phyloP scores from a whole-genome alignment of 2,797 vertebrate species.

The Scomberomorus guttatus region DNA sequence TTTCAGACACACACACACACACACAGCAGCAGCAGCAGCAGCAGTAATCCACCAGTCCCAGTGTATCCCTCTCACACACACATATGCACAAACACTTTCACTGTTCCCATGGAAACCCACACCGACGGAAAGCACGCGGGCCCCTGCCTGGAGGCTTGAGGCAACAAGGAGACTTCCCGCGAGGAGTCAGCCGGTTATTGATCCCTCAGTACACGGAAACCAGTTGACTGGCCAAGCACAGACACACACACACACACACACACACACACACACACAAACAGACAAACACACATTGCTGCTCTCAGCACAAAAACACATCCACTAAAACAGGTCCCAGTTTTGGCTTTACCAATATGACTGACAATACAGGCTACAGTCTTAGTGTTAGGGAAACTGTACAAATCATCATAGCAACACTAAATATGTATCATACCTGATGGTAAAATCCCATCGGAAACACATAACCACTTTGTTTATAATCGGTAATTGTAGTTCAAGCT shows the following conservation, averaged over 20 bases:
- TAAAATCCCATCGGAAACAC: conserved; percentile 12
- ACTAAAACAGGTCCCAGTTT: neutral
- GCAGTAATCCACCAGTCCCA: conserved; percentile 48
- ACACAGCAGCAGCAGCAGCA: conserved; percentile 19
- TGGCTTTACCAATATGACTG: conserved; percentile 3
- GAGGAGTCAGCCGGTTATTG: conserved; percentile 77
- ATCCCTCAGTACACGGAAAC: conserved; percentile 62
- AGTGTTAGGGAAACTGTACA: neutral
- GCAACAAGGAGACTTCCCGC: conserved; percentile 64
- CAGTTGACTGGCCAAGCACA: conserved; percentile 26
- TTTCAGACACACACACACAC: conserved; percentile 14
- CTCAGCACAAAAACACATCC: neutral
- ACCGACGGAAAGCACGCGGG: conserved; percentile 70
- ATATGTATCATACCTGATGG: neutral
- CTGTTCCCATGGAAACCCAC: conserved; percentile 82
- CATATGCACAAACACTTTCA: conserved; percentile 11
- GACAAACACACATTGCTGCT: neutral
- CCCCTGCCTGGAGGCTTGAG: conserved; percentile 65
- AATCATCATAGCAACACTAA: neutral
- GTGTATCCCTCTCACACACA: conserved; percentile 42
- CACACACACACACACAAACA: neutral
- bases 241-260: neutral
- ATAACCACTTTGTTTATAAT: conserved; percentile 15
- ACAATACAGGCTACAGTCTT: neutral
- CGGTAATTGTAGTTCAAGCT: conserved; percentile 25